Base-by-base conservation (phyloP, 1,140 invertebrate genomes). In the Mercenaria mercenaria region DNA sequence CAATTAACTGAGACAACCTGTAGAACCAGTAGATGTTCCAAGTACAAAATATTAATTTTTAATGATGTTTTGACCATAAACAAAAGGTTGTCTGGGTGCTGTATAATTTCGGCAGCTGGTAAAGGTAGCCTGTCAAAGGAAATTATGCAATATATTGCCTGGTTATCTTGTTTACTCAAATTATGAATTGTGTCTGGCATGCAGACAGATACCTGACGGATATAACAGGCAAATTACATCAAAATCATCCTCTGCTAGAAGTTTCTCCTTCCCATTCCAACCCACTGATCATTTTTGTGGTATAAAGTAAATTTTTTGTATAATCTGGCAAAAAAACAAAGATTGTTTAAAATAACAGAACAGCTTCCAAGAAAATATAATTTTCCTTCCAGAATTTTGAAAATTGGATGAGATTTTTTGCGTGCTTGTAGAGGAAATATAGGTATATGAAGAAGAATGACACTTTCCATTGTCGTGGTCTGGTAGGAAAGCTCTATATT, bases 171-270 rank as follows among this genome's bases (percentile, higher is more conserved):
- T 72, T 72, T 72, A 72, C 34, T 39, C 34, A 72, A 72, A 18
- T 72, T 72, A 72, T 72, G 67, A 72, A 72, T 72, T 72, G 67
- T 72, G 67, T 72, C 67, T 72, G 67, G 67, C 67, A 72, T 1
- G 67, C n/a, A 72, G 67, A 72, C 67, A 72, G 67, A 72, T 72
- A 37, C 0, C 67, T 72, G 67, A 72, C 67, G 37, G 67, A 72
- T 72, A 72, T 72, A 39, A 72, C 67, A 72, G 34, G 18, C 67
- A 72, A 72, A 72, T 72, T 72, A 72, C 37, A 72, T 72, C 67
- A 72, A 72, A 72, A 23, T 72, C 67, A 72, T 13, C 32, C 37
- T 37, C 67, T 1, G 39, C 39, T 72, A 72, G 34, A 72, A 72
- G 15, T 72, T n/a, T 41, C 67, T 20, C 67, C 34, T 39, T 18